Conservation (phyloP, 2,113 vertebrate species). For the Aldabrachelys gigantea region DNA sequence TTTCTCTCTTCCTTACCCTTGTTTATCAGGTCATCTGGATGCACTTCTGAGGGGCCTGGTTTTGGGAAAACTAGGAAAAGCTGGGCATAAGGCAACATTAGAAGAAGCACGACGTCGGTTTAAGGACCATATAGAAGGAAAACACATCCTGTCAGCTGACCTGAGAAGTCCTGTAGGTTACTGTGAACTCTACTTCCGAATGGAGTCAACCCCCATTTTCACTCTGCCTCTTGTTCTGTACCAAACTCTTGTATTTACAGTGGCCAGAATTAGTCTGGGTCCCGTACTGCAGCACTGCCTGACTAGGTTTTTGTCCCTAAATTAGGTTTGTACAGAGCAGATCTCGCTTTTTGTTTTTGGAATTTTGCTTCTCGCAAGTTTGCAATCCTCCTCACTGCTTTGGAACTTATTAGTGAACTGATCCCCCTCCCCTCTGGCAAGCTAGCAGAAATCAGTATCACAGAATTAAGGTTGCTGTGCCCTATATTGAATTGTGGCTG, state of each 20-base stretch:
- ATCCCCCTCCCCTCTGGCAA: not conserved
- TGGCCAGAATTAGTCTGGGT: not conserved
- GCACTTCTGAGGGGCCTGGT: constrained; percentile 93
- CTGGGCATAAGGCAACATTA: constrained; percentile 93
- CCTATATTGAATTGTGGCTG: not conserved
- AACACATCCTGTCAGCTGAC: constrained; percentile 89
- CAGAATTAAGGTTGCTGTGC: not conserved
- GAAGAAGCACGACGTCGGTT: constrained; percentile 96
- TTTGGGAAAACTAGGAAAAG: constrained; percentile 94
- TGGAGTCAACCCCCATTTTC: not conserved
- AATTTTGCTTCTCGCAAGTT: not conserved
- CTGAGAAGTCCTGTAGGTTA: constrained; percentile 93
- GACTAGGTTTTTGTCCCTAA: not conserved
- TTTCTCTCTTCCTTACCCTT: not conserved
- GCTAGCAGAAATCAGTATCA: not conserved
- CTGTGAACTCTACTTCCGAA: not conserved
- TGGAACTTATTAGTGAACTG: not conserved
- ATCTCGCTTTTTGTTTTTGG: not conserved
- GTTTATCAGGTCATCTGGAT: constrained; percentile 89
- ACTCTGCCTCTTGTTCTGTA: not conserved
- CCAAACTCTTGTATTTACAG: not conserved
- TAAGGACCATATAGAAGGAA: constrained; percentile 95
- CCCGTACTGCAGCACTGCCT: not conserved
- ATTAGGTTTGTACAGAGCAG: not conserved
- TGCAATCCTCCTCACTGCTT: not conserved